phyloP scores from a whole-genome alignment of 2,113 vertebrate species.

The Elanoides forficatus region DNA sequence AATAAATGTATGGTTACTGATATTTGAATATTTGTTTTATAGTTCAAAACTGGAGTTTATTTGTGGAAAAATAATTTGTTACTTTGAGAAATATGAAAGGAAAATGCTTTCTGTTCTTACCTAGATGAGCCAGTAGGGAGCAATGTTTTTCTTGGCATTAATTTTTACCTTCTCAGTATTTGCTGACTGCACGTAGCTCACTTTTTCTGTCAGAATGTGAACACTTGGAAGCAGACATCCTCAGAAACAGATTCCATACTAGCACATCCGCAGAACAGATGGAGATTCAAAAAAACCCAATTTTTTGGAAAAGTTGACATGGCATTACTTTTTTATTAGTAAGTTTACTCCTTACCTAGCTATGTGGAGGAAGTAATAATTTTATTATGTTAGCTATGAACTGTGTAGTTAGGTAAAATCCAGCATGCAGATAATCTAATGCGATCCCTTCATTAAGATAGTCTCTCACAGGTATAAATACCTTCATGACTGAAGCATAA shows the following conservation, averaged over 20 bases:
- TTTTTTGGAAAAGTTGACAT: neutral
- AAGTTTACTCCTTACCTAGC: neutral
- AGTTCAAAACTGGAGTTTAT: neutral
- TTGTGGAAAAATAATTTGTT: neutral
- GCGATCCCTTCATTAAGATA: neutral
- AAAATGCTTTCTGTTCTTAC: neutral
- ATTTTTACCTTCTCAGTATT: conserved; percentile 24
- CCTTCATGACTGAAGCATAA: neutral
- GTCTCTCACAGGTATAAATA: neutral
- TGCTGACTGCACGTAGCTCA: conserved; percentile 1
- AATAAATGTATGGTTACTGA: rapidly evolving
- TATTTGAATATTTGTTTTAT: neutral
- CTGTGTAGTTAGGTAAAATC: neutral
- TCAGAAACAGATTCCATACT: conserved; percentile 51
- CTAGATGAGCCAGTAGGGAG: conserved; percentile 53
- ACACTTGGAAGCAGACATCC: conserved; percentile 54
- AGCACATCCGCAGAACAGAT: conserved; percentile 61
- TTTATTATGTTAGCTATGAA: neutral
- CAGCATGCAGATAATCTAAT: neutral
- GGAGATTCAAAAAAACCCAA: neutral
- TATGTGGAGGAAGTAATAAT: neutral
- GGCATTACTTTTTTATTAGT: neutral
- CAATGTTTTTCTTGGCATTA: conserved; percentile 65
- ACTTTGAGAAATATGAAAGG: neutral
- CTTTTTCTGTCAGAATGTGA: conserved; percentile 35